A percentile compares a stretch with the other conserved stretches of the same genome.
Evolutionary conservation across 2,797 vertebrate genomes (phyloP).

Genomic region (Gymnopithys bicolor): DNA sequence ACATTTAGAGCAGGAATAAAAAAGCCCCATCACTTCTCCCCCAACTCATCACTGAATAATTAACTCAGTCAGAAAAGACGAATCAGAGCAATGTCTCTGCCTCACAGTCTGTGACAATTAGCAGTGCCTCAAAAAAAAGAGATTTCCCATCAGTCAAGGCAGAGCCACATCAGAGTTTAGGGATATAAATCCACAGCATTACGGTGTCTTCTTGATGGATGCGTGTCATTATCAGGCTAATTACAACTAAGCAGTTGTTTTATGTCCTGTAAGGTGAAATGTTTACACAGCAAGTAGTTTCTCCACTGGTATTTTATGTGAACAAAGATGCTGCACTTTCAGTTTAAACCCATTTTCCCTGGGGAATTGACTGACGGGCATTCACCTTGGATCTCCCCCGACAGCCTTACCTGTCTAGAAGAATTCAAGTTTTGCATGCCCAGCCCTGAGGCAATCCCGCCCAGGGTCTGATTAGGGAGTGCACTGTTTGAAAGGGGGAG

Average conservation of each 20-base stretch:
- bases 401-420: constrained; percentile 93
- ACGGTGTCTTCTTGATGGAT: neutral
- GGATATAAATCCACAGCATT: neutral
- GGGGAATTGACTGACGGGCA: neutral
- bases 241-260: neutral
- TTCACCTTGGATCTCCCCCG: neutral
- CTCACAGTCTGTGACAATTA: neutral
- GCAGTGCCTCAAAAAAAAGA: neutral
- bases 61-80: neutral
- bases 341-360: neutral
- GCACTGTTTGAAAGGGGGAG: constrained; percentile 96
- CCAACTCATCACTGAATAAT: neutral
- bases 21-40: neutral
- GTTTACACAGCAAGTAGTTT: neutral
- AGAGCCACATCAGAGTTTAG: neutral
- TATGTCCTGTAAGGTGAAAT: neutral
- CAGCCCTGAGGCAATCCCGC: constrained; percentile 94
- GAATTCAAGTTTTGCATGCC: constrained; percentile 99
- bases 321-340: neutral
- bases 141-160: neutral
- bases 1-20: neutral
- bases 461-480: constrained; percentile 96
- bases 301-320: neutral
- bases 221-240: neutral
- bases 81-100: neutral